These are phyloP conservation scores for Brienomyrus longianalis DNA, from an alignment of 2,113 vertebrate genomes.

Conservation along the genomic window DNA sequence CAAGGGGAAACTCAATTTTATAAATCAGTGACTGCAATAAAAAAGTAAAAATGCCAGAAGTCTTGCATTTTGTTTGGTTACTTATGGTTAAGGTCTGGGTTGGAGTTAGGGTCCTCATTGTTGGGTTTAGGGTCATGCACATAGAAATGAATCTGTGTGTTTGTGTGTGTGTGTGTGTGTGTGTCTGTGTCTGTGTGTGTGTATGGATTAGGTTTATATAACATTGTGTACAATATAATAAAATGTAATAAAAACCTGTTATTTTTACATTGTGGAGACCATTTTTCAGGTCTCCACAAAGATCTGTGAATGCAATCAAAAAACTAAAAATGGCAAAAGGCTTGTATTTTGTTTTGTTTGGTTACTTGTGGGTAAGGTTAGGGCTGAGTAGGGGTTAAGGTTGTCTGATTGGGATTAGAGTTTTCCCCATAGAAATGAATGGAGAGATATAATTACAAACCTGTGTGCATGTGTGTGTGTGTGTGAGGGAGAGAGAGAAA, in stretches of 20 bases:
- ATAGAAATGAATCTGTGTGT: not conserved
- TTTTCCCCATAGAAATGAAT: no score
- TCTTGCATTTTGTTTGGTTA: not conserved
- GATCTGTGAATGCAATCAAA: not conserved
- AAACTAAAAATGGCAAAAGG: no score
- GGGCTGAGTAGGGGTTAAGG: no score
- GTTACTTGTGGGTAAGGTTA: no score
- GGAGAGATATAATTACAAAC: no score
- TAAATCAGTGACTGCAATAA: not conserved
- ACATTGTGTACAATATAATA: no score
- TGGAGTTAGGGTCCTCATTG: no score
- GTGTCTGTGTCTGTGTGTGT: not conserved
- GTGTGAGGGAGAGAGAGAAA: not conserved
- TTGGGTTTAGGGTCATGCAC: not conserved
- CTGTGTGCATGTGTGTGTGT: no score
- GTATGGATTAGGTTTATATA: no score
- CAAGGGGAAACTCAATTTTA: not conserved
- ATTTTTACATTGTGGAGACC: not conserved
- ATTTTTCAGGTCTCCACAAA: not conserved
- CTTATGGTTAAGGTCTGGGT: not conserved
- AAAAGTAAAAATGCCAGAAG: not conserved
- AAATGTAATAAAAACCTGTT: no score
- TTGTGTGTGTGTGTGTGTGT: not conserved
- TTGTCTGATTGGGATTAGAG: no score
- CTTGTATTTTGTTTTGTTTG: no score